These are phyloP conservation scores for Drosophila colorata DNA, from an alignment of 2,888 invertebrate genomes.

Conservation along the genomic window DNA sequence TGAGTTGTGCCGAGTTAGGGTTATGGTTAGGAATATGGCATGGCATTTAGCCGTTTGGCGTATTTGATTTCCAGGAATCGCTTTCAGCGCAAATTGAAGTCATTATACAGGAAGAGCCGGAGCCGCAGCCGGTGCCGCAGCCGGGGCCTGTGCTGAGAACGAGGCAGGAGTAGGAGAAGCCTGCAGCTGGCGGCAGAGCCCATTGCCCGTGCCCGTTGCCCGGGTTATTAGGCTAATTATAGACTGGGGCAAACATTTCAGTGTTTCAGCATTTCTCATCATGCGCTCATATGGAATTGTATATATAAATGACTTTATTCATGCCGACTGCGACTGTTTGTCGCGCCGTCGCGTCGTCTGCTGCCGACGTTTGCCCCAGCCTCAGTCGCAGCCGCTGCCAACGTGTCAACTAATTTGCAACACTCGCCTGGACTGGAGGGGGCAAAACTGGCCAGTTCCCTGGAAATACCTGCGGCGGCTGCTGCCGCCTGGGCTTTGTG, in stretches of 20 bases:
- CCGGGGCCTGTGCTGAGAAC: constrained; percentile 4
- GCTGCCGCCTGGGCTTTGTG: constrained; percentile 32
- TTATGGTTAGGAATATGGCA: constrained; percentile 60
- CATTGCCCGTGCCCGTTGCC: constrained; percentile 44
- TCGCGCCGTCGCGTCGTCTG: constrained; percentile 62
- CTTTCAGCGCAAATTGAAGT: constrained; percentile 81
- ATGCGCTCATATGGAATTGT: constrained; percentile 54
- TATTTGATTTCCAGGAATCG: constrained; percentile 82
- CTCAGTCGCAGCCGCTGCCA: constrained; percentile 21
- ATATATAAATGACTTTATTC: constrained; percentile 71
- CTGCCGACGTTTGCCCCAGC: constrained; percentile 27
- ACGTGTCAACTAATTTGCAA: constrained; percentile 85
- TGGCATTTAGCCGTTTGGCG: constrained; percentile 80
- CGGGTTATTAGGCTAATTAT: constrained; percentile 82
- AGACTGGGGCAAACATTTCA: constrained; percentile 66
- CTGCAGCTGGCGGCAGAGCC: constrained; percentile 1
- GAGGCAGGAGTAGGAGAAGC: constrained; percentile 2
- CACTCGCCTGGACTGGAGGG: constrained; percentile 56
- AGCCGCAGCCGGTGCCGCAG: not conserved
- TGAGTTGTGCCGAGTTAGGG: constrained; percentile 12
- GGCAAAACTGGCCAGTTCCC: constrained; percentile 57
- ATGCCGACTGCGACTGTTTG: constrained; percentile 73
- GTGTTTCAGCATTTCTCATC: constrained; percentile 66
- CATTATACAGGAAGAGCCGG: constrained; percentile 61
- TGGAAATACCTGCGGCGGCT: constrained; percentile 74